Percentiles rank a stretch among this genome's conserved stretches.
Evolutionary conservation across 1,140 invertebrate species (phyloP).

Genomic region (Apis cerana): DNA sequence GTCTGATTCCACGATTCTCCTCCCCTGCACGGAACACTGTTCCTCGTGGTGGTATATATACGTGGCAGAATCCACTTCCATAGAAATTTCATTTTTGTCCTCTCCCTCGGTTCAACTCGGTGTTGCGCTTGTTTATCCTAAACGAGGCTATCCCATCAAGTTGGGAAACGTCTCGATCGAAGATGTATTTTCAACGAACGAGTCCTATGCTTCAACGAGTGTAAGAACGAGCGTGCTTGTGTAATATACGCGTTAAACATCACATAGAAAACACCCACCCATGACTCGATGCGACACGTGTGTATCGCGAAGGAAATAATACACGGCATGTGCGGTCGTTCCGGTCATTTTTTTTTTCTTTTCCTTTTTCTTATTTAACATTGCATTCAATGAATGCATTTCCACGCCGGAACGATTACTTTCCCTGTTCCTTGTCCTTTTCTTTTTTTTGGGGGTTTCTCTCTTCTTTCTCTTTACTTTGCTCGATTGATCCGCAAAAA

Average conservation of each 20-base stretch:
- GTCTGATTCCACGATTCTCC: background rate
- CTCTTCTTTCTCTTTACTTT: background rate
- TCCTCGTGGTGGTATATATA: background rate
- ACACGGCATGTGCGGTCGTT: constrained; percentile 40
- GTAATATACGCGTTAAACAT: background rate
- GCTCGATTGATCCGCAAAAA: background rate
- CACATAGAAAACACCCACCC: background rate
- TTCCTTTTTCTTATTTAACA: background rate
- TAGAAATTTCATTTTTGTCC: background rate
- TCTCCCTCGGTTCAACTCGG: background rate
- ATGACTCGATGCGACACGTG: constrained; percentile 1
- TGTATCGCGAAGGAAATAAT: constrained; percentile 10
- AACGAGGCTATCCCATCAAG: background rate
- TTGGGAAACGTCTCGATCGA: constrained; percentile 1
- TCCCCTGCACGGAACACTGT: background rate
- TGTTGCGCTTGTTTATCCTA: background rate
- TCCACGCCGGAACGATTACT: constrained; percentile 14
- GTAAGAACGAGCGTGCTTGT: no score
- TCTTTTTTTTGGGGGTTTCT: background rate
- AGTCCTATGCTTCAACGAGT: no score
- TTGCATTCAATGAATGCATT: constrained; percentile 22
- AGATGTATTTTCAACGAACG: background rate
- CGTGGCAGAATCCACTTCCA: background rate
- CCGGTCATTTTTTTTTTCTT: background rate
- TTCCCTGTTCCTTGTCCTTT: background rate